Evolutionary conservation across 1,140 invertebrate species (phyloP), one percentile per base, ranked within the genome.

Genomic region (Pseudomyrmex gracilis): DNA sequence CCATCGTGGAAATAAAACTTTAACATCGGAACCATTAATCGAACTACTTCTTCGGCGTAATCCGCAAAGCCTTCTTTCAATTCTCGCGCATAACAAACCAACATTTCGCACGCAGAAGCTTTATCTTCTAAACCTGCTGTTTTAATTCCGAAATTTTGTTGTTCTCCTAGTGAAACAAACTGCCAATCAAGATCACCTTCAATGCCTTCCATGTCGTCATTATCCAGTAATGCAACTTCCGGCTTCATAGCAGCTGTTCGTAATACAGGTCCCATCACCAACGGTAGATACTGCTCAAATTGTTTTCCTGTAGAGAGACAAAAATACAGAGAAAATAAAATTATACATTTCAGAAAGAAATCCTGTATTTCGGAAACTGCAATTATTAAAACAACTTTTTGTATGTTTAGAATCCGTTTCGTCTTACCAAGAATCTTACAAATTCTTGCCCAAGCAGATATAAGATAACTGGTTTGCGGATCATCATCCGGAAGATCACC

Each of bases 1-100:
- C 97, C 98, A 95, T 99, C 99, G 90, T 99, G 99, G 95, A 99
- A 99, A 94, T 99, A 99, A 91, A 99, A 99, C 93, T 99, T 99
- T 8, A 99, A 95, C 96, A 99, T 97, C 0, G 99, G 98, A 49
- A 99, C 97, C 97, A 99, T 99, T 60, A 99, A 95, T 91, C 97
- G 97, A 0, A 99, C 98, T 13, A 99, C 98, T 91, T 99, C 97
- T 92, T 99, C 98, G 1, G 98, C 97, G 92, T 99, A 99, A 86
- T 97, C 97, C 12, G 97, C 97, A 94, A 99, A 99, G 2, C 97
- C 98, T 91, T 99, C 98, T 94, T 99, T 99, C 22, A 99, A 95
- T 94, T 99, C 99, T 34, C 98, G 96, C 0, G 99, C 99, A 93
- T 99, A 99, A 93, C 99, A 99, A 9, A 99, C 98, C 9, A 99